Evolutionary conservation across 2,888 invertebrate genomes (phyloP), one percentile per base, ranked within the genome.

Genomic region (Aphodius granarius): DNA sequence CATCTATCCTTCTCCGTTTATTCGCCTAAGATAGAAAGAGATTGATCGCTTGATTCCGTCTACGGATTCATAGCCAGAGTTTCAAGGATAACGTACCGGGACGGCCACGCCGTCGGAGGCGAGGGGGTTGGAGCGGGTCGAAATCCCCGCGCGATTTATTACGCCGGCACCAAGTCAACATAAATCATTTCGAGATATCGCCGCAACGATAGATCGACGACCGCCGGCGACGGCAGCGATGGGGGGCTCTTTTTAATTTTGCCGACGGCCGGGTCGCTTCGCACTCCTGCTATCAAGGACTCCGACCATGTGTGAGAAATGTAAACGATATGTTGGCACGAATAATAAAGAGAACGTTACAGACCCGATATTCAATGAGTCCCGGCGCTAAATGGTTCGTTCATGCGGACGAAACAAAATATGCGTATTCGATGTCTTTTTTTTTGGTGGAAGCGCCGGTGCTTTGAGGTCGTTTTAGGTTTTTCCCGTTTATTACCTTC

Each of bases 101-200:
- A 81, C 80, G 81, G 78, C 80, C 81, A 80, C n/a, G n/a, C n/a
- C n/a, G 43, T 13, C 43, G 43, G 43, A 81, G 81, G 80, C 80
- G 80, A 81, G 79, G n/a, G n/a, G n/a, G n/a, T n/a, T n/a, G n/a
- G n/a, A n/a, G n/a, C n/a, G n/a, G n/a, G n/a, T n/a, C n/a, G n/a
- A 81, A 82, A 81, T 80, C 81, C 80, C 81, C 78, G 73, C 77
- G 80, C 81, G 81, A 81, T 82, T 82, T 81, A 81, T 82, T 80
- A 82, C 81, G 81, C 82, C 83, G 83, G 83, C 84, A 83, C 83
- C 82, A 81, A 81, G 81, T 80, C 83, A 76, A 81, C 83, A 84
- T 86, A 85, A 86, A 85, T 85, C 86, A 85, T 85, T 83, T 83
- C 83, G 79, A 83, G 84, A 84, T 85, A 85, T 84, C 84, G 83